These are phyloP conservation scores for Echinops telfairi DNA, from an alignment of 2,113 vertebrate genomes.

Conservation along the genomic window DNA sequence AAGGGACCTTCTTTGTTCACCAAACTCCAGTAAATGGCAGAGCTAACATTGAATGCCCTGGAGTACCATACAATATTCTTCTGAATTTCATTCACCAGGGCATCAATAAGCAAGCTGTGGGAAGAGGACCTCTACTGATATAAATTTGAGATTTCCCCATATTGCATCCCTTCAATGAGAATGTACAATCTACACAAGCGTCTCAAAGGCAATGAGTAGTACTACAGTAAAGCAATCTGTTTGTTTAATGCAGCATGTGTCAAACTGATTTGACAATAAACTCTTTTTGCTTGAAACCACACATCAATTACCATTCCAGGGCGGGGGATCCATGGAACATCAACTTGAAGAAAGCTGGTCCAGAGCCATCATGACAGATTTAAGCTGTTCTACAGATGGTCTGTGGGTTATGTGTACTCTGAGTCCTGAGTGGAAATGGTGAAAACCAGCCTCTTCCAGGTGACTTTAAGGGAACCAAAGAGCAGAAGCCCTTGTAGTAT, in stretches of 20 bases:
- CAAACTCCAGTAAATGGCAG: not conserved
- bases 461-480: not conserved
- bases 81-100: not conserved
- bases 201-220: constrained; percentile 7
- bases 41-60: not conserved
- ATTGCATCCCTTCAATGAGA: not conserved
- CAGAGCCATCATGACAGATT: not conserved
- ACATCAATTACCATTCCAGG: not conserved
- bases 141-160: not conserved
- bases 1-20: not conserved
- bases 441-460: not conserved
- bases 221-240: not conserved
- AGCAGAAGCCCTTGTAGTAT: not conserved
- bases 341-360: not conserved
- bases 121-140: not conserved
- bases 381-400: not conserved
- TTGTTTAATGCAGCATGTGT: not conserved
- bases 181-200: not conserved
- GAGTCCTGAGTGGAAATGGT: not conserved
- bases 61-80: not conserved
- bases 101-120: not conserved
- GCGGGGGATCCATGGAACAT: not conserved
- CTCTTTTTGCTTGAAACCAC: constrained; percentile 1
- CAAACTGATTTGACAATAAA: not conserved
- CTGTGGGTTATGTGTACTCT: not conserved